Evolutionary conservation across 2,797 vertebrate genomes (phyloP), one percentile per base, ranked within the genome.

Genomic region (Poeciliopsis turneri): DNA sequence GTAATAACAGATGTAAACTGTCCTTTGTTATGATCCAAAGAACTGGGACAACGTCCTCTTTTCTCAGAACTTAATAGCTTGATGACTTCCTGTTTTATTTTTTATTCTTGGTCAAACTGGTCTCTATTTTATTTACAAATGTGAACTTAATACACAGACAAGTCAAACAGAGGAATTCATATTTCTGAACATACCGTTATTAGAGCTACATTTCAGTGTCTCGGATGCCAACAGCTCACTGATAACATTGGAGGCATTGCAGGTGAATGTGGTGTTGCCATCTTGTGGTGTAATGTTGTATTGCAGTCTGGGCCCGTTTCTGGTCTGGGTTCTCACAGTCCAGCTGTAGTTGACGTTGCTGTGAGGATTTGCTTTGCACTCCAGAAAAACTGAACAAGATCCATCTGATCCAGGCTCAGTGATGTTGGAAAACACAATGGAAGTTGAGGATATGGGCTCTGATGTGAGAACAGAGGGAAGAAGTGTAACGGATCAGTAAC

Each of bases 371-470:
- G 59, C 2, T 0, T 0, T 71, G 87, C 94, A 94, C 2, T 69
- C 16, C 20, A 92, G 70, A 0, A 10, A 11, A 76, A 91, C n/a
- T 0, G 0, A 57, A 12, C 94, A 94, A 5, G 75, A 83, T 3
- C 68, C 23, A 2, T 73, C 75, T 0, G 0, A 3, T 1, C 5
- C 0, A 1, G 2, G 0, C 68, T 77, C 53, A n/a, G 23, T 83
- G 64, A 1, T 8, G 3, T 0, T 81, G 1, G 0, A 12, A 0
- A n/a, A n/a, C n/a, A 90, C 5, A 16, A 0, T 0, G 0, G 86
- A 80, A 4, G 4, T 0, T 0, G 9, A 0, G 2, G 57, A 47
- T 51, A 92, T 13, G 7, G 4, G 0, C 10, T 87, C 91, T 92
- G 0, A 25, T 20, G 11, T 55, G 18, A 12, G 3, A 66, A 43